Conservation (phyloP, 2,797 vertebrate genomes). For the Coregonus suidteri region DNA sequence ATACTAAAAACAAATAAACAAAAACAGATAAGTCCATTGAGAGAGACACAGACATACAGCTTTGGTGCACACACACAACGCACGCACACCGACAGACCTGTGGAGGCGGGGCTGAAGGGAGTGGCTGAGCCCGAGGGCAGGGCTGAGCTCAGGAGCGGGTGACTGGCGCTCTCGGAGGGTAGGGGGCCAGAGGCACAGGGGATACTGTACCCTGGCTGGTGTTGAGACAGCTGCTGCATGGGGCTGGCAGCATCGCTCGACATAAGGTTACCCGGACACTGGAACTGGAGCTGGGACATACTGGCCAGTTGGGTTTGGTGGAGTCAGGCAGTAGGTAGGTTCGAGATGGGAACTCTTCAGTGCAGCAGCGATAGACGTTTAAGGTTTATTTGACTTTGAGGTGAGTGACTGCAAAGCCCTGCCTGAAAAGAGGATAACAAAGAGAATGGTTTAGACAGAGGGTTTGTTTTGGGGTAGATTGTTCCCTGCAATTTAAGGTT, state of each 20-base stretch:
- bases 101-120: constrained; percentile 86
- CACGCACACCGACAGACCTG: constrained; percentile 75
- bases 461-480: too few relatives aligned
- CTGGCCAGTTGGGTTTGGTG: constrained; percentile 53
- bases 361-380: constrained; percentile 61
- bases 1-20: constrained; percentile 74
- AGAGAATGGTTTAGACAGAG: background rate
- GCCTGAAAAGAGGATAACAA: constrained; percentile 66
- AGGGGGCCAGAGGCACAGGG: constrained; percentile 86
- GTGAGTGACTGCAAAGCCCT: constrained; percentile 76
- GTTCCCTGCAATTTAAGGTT: background rate
- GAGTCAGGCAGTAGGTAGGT: constrained; percentile 54
- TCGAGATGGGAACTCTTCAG: constrained; percentile 61
- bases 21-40: constrained; percentile 11
- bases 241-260: constrained; percentile 72
- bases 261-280: constrained; percentile 82
- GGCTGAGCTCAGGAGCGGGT: constrained; percentile 91
- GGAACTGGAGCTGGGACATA: constrained; percentile 97
- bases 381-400: constrained; percentile 49
- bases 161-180: constrained; percentile 93
- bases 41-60: background rate
- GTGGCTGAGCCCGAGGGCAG: constrained; percentile 91
- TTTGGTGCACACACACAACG: background rate
- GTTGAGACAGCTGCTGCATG: constrained; percentile 75
- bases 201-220: constrained; percentile 90